Evolutionary conservation across 2,888 invertebrate species (phyloP).

Genomic region (Odontothrips loti): DNA sequence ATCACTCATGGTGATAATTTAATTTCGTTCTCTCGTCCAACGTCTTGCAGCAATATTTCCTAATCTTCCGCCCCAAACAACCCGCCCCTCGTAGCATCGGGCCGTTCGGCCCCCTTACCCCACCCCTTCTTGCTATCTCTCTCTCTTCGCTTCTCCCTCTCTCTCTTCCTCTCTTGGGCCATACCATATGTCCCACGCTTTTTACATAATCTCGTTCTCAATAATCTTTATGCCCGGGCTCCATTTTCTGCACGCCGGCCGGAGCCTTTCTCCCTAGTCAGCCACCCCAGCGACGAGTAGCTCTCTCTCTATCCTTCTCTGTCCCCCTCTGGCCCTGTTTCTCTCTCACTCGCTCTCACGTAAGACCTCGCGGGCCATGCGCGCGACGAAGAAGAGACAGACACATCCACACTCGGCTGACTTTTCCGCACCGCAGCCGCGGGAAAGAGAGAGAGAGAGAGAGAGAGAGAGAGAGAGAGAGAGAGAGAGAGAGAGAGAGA

Average conservation of each 20-base stretch:
- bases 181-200: neutral
- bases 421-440: too few species aligned
- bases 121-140: too few species aligned
- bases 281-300: neutral
- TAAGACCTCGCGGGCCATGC: too few species aligned
- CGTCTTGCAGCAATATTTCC: slow-evolving; percentile 11
- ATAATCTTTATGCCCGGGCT: slow-evolving; percentile 17
- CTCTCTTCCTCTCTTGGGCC: too few species aligned
- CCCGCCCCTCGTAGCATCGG: neutral
- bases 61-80: slow-evolving; percentile 1
- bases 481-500: too few species aligned
- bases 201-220: slow-evolving; percentile 25
- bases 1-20: slow-evolving; percentile 23
- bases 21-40: slow-evolving; percentile 9
- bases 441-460: too few species aligned
- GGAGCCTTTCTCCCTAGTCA: neutral
- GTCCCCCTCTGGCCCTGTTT: neutral
- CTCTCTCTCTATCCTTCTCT: neutral
- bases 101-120: neutral
- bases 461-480: too few species aligned
- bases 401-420: too few species aligned
- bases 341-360: neutral
- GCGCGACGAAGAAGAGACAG: too few species aligned
- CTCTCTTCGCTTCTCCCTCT: too few species aligned
- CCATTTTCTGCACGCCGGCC: slow-evolving; percentile 6